Evolutionary conservation across 2,888 invertebrate species (phyloP), one percentile per base, ranked within the genome.

Genomic region (Orchesellides sinensis): DNA sequence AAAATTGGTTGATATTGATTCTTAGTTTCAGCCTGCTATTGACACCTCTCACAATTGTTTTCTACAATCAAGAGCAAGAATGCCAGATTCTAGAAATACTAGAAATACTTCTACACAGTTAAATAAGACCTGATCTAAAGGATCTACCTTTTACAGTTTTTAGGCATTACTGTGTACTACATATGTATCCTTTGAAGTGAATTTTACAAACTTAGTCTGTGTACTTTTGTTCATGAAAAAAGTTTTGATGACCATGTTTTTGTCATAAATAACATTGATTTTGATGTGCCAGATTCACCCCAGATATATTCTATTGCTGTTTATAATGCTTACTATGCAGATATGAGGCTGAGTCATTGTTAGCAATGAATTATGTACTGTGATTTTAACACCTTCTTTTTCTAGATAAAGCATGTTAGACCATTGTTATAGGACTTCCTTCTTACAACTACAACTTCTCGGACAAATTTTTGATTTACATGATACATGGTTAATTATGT

Each of bases 191-290:
- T n/a, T n/a, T n/a, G n/a, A n/a, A n/a, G n/a, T n/a, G n/a, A n/a
- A n/a, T n/a, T n/a, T n/a, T n/a, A n/a, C n/a, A n/a, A n/a, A n/a
- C n/a, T n/a, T n/a, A n/a, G n/a, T n/a, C n/a, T n/a, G n/a, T 1
- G 19, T 14, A 32, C 19, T n/a, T 40, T 45, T 19, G 3, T 65
- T 12, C 65, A 17, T 47, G 35, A 35, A 40, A 21, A 40, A 40
- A 19, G 56, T 40, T 59, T 69, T 10, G 69, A 59, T 40, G 59
- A 47, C 68, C 78, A 78, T 78, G 68, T 61, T 78, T 61, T n/a
- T 69, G 69, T 69, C 68, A 78, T 69, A 63, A 69, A 69, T 69
- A 69, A 61, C 59, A 77, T 54, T 69, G 35, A 59, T 17, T 52
- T 49, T 61, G 69, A 78, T 61, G 63, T 68, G 45, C 32, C 29